Base-by-base conservation (phyloP, 2,113 vertebrate genomes). In the Hassar affinis region DNA sequence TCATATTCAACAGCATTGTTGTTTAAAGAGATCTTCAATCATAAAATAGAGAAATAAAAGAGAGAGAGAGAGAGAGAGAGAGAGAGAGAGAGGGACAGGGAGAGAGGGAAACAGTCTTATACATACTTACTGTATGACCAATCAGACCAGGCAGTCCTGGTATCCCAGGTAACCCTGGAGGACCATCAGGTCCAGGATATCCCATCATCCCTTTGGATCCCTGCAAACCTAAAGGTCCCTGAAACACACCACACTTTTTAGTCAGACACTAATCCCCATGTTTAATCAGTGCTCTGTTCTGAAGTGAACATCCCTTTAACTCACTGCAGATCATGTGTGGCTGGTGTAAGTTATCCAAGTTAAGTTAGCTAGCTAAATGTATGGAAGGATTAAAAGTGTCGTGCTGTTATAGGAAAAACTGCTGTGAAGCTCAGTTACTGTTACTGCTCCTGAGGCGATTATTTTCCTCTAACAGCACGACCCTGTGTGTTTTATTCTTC, bases 171-270 rank as follows among this genome's bases (percentile, higher is more conserved):
- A 92, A 92, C 86, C 97, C 98, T 59, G 93, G 89, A 79, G 92
- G 61, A 15, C 96, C 97, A 10, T 96, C 95, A 3, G 79, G 72
- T 81, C 97, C 98, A 78, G 92, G 91, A 85, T 95, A 96, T 82
- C 98, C 98, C 2, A 75, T 85, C 38, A 86, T 61, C 74, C 97
- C 98, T 88, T 88, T 93, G 22, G 91, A 89, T 59, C 98, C 98
- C 27, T 89, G 87, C 82, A 91, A 91, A 79, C 98, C 98, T 8
- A 49, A 81, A 17, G 82, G 90, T 69, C 97, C 97, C 98, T 99
- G 22, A 81, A 82, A 82, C 6, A 61, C 25, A 51, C n/a, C 57
- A 35, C 35, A 25, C 42, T 8, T 15, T 22, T 49, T 27, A 8
- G 6, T 7, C n/a, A 89, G 85, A 88, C 85, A 89, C 89, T 92